Evolutionary conservation across 2,113 vertebrate genomes (phyloP).

Genomic region (Cyphomyrus discorhynchus): DNA sequence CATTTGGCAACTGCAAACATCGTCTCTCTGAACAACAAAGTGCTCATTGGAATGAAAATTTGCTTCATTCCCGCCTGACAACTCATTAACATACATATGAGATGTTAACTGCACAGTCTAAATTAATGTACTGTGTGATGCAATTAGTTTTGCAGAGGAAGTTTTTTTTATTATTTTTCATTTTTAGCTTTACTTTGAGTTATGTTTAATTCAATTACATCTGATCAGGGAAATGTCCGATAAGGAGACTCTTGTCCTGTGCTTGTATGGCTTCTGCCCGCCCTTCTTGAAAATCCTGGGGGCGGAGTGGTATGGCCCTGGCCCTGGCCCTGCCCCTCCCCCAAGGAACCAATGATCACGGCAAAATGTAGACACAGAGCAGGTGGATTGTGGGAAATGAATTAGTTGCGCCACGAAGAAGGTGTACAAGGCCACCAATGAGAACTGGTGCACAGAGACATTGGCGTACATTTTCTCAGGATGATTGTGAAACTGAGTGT

Average conservation of each 20-base stretch:
- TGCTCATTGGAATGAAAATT: slow-evolving; percentile 1
- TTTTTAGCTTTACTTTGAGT: neutral
- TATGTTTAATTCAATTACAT: neutral
- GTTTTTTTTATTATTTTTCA: neutral
- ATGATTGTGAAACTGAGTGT: neutral
- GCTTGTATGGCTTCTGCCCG: neutral
- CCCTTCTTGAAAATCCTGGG: neutral
- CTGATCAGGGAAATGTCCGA: neutral
- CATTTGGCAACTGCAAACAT: neutral
- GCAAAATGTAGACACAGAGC: neutral
- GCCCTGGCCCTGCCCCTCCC: neutral
- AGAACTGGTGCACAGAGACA: neutral
- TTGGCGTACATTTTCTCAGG: neutral
- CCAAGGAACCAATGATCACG: neutral
- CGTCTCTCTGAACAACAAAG: slow-evolving; percentile 3
- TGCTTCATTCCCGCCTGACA: neutral
- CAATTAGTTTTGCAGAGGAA: neutral
- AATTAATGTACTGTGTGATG: slow-evolving; percentile 7
- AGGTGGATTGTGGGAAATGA: neutral
- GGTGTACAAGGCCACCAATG: neutral
- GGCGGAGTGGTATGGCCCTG: neutral
- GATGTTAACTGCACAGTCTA: neutral
- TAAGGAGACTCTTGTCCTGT: neutral
- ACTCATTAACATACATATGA: slow-evolving; percentile 10
- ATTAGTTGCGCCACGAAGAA: neutral